Percentiles rank a stretch among this genome's conserved stretches.
These are phyloP conservation scores for Chirona hameri DNA, from an alignment of 2,888 invertebrate genomes.

Conservation along the genomic window DNA sequence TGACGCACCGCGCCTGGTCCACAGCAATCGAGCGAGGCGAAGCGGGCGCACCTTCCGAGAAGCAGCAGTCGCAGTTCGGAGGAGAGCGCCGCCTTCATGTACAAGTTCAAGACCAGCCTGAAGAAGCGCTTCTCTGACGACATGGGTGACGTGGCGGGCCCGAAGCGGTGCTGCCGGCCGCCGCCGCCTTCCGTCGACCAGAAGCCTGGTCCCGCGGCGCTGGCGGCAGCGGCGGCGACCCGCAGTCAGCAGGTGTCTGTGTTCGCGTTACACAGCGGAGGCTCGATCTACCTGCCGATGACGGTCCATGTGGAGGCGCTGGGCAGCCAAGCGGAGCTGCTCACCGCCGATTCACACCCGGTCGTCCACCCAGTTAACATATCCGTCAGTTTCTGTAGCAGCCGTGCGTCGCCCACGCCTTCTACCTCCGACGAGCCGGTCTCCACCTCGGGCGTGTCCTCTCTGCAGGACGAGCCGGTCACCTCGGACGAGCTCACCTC, in stretches of 20 bases:
- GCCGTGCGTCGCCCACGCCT: background rate
- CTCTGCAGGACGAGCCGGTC: background rate
- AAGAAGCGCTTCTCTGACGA: constrained; percentile 72
- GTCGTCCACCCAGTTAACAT: background rate
- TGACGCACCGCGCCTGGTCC: too few relatives aligned
- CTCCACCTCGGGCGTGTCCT: background rate
- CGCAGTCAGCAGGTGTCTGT: background rate
- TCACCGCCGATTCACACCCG: background rate
- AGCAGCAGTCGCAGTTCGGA: background rate
- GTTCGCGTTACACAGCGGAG: too few relatives aligned
- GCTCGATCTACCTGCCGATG: background rate
- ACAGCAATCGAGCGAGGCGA: background rate
- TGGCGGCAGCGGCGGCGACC: background rate
- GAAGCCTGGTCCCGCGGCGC: background rate
- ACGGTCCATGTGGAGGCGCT: background rate
- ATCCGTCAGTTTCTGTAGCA: background rate
- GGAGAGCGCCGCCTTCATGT: constrained; percentile 45
- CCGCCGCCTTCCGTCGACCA: background rate
- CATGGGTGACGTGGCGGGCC: background rate
- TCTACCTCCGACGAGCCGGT: background rate
- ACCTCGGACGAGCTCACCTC: background rate
- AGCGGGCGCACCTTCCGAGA: background rate
- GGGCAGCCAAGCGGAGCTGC: background rate
- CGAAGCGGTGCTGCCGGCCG: background rate
- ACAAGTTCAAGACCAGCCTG: constrained; percentile 93